phyloP scores from a whole-genome alignment of 2,797 vertebrate species.

The Hapalemur alaotrensis region DNA sequence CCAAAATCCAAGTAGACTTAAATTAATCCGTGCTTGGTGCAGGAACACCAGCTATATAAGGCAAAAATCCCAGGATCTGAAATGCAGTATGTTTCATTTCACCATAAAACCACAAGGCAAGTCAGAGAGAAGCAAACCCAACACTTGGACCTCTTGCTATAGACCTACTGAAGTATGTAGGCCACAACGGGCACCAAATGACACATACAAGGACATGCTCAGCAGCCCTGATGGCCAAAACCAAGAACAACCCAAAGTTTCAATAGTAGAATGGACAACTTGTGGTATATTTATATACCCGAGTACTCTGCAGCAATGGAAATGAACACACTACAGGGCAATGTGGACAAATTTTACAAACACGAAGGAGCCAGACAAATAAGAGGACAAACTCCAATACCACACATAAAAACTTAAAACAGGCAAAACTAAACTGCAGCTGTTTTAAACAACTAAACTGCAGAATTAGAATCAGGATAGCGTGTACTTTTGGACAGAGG shows the following conservation, averaged over 20 bases:
- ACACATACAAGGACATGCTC: fast-evolving
- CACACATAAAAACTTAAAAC: fast-evolving
- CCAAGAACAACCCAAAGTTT: not conserved
- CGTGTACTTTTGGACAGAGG: fast-evolving
- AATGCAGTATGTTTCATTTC: not conserved
- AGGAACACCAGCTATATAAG: not conserved
- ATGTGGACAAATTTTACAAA: not conserved
- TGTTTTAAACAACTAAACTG: not conserved
- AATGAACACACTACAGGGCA: no score
- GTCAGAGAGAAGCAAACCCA: not conserved
- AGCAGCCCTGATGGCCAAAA: not conserved
- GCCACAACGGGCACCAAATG: not conserved
- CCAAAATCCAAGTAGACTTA: not conserved
- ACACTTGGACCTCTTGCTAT: not conserved
- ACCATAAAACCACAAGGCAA: not conserved
- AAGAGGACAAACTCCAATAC: not conserved
- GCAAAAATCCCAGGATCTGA: not conserved
- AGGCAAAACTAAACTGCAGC: not conserved
- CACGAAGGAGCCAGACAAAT: not conserved
- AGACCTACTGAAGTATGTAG: no score
- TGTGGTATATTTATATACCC: not conserved
- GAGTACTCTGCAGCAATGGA: fast-evolving
- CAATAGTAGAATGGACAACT: not conserved
- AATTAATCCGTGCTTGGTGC: not conserved
- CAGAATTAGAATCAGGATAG: not conserved